These are phyloP conservation scores for Falcaria lacertinaria DNA, from an alignment of 2,888 invertebrate species.

Conservation along the genomic window DNA sequence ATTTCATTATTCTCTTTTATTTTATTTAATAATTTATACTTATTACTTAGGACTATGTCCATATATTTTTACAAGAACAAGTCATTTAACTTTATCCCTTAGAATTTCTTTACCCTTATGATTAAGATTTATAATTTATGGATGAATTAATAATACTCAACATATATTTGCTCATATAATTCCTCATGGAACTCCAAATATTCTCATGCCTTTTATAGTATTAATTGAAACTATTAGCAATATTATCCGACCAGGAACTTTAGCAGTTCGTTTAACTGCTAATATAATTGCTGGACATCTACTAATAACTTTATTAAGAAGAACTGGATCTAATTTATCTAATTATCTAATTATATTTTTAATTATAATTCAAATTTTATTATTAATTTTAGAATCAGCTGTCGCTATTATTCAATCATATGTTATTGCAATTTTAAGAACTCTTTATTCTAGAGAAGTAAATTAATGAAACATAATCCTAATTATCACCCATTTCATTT, in stretches of 20 bases:
- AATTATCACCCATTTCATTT: constrained; percentile 82
- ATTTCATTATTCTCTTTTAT: constrained; percentile 79
- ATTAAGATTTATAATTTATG: constrained; percentile 82
- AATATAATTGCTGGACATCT: constrained; percentile 88
- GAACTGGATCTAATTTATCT: constrained; percentile 38
- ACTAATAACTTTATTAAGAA: constrained; percentile 81
- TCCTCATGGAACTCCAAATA: constrained; percentile 82
- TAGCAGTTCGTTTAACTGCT: constrained; percentile 85
- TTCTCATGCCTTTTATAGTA: constrained; percentile 86
- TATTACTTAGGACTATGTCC: constrained; percentile 84
- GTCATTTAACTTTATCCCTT: constrained; percentile 81
- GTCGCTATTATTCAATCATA: constrained; percentile 84
- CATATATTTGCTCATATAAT: constrained; percentile 84
- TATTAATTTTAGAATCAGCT: constrained; percentile 79
- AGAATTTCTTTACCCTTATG: constrained; percentile 81
- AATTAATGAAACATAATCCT: constrained; percentile 76
- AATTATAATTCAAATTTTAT: constrained; percentile 67
- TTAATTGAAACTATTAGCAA: constrained; percentile 87
- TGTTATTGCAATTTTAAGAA: constrained; percentile 82
- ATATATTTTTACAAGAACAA: constrained; percentile 85
- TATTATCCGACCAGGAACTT: constrained; percentile 84
- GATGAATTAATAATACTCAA: constrained; percentile 81
- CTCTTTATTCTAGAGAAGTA: constrained; percentile 84
- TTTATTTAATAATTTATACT: constrained; percentile 85
- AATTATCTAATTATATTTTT: constrained; percentile 47